Percentiles rank a stretch among this genome's conserved stretches.
Conservation (phyloP, 1,140 invertebrate species). For the Dolichoris vasculosae region DNA sequence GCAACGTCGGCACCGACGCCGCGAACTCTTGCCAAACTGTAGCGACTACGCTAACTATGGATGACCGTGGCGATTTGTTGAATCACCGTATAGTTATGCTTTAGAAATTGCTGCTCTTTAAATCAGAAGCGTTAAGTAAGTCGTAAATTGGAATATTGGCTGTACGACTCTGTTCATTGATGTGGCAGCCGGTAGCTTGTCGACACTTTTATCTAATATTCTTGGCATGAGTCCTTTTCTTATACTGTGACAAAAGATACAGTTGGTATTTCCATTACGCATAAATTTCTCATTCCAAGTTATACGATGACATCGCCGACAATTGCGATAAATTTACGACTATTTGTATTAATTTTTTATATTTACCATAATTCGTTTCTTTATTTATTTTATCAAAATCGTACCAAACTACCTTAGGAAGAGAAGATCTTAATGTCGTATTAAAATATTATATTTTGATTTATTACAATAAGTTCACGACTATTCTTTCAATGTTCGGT, state of each 20-base stretch:
- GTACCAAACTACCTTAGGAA: not conserved
- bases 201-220: slow-evolving; percentile 7
- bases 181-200: not conserved
- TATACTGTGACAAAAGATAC: not conserved
- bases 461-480: too few species aligned
- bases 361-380: not conserved
- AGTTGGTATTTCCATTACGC: not conserved
- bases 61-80: slow-evolving; percentile 54
- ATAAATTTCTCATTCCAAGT: not conserved
- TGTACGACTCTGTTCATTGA: not conserved
- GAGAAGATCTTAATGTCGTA: not conserved
- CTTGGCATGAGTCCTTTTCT: slow-evolving; percentile 3
- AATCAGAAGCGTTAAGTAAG: slow-evolving; percentile 18
- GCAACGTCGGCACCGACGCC: not conserved
- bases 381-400: not conserved
- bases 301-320: not conserved
- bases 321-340: not conserved
- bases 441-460: not conserved
- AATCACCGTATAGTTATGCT: not conserved
- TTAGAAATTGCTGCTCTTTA: not conserved
- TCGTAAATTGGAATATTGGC: slow-evolving; percentile 16
- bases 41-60: too few species aligned
- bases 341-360: not conserved
- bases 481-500: too few species aligned
- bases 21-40: slow-evolving; percentile 14